These are phyloP conservation scores for Meandrina meandrites DNA, from an alignment of 92 coral and sea anemone genomes.

Conservation along the genomic window DNA sequence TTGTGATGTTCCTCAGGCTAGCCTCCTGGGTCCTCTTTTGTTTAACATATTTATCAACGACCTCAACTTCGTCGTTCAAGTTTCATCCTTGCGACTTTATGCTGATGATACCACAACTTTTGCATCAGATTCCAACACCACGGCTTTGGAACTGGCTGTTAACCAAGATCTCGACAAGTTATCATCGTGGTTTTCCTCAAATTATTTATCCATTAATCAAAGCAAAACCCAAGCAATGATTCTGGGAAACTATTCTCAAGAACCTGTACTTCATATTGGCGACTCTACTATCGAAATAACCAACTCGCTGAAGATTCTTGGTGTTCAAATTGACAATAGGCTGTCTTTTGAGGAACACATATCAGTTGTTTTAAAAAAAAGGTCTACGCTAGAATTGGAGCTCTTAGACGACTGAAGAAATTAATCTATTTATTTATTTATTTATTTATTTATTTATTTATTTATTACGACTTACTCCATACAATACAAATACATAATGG, in stretches of 20 bases:
- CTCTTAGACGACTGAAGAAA: slow-evolving; percentile 39
- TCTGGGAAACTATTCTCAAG: background rate
- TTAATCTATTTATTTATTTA: too few species aligned
- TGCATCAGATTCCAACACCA: background rate
- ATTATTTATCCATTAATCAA: background rate
- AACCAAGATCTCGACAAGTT: background rate
- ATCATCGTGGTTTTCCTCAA: background rate
- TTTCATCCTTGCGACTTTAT: background rate
- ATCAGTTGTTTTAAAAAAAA: background rate
- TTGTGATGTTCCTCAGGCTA: slow-evolving; percentile 17
- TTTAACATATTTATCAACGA: slow-evolving; percentile 24
- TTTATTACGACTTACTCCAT: too few species aligned
- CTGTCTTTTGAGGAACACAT: slow-evolving; percentile 2
- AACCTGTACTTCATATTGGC: background rate
- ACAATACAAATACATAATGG: too few species aligned
- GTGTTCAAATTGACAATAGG: slow-evolving; percentile 13
- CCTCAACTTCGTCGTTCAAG: background rate
- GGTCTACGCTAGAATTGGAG: slow-evolving; percentile 36
- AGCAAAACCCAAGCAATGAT: slow-evolving; percentile 7
- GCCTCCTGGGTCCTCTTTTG: too few species aligned
- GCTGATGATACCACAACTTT: slow-evolving; percentile 14
- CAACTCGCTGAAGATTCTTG: slow-evolving; percentile 1
- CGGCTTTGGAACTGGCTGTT: background rate
- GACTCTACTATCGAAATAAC: slow-evolving; percentile 15
- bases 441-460: too few species aligned